These are phyloP conservation scores for Drosophila triauraria DNA, from an alignment of 1,140 invertebrate species.

Conservation along the genomic window DNA sequence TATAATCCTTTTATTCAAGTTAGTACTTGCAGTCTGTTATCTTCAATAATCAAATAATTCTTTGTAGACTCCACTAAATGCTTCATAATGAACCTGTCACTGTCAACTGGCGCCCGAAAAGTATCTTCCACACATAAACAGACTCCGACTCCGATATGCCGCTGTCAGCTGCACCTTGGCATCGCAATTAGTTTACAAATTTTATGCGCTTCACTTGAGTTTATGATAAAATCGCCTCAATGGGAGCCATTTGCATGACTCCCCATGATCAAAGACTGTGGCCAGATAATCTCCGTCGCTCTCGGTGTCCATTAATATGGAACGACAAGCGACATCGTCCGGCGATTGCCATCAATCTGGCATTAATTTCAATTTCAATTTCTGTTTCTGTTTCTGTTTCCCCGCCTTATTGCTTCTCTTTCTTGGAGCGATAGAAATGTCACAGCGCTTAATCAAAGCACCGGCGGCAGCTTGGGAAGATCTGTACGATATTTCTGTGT, in stretches of 20 bases:
- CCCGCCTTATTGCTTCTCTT: background rate
- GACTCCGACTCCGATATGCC: slow-evolving; percentile 11
- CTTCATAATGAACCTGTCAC: slow-evolving; percentile 75
- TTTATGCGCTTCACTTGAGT: slow-evolving; percentile 41
- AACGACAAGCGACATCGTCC: slow-evolving; percentile 46
- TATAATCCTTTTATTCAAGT: too few species aligned
- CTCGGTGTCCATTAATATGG: slow-evolving; percentile 67
- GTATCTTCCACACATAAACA: slow-evolving; percentile 2
- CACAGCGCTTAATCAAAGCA: slow-evolving; percentile 50
- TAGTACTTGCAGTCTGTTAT: too few species aligned
- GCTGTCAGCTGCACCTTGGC: slow-evolving; percentile 41
- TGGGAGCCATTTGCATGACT: slow-evolving; percentile 51
- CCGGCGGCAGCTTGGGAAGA: slow-evolving; percentile 52
- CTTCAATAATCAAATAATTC: slow-evolving; percentile 43
- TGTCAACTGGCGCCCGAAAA: slow-evolving; percentile 66
- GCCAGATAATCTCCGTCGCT: slow-evolving; percentile 41
- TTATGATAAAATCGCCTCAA: slow-evolving; percentile 18
- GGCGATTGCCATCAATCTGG: slow-evolving; percentile 68
- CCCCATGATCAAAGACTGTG: slow-evolving; percentile 39
- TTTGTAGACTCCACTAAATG: slow-evolving; percentile 49
- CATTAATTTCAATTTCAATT: slow-evolving; percentile 73
- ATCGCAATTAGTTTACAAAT: slow-evolving; percentile 49
- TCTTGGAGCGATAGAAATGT: slow-evolving; percentile 50
- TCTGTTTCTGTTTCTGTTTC: slow-evolving; percentile 10
- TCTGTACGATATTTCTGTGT: slow-evolving; percentile 29